Conservation (phyloP, 2,113 vertebrate genomes). For the Pteruthius melanotis region DNA sequence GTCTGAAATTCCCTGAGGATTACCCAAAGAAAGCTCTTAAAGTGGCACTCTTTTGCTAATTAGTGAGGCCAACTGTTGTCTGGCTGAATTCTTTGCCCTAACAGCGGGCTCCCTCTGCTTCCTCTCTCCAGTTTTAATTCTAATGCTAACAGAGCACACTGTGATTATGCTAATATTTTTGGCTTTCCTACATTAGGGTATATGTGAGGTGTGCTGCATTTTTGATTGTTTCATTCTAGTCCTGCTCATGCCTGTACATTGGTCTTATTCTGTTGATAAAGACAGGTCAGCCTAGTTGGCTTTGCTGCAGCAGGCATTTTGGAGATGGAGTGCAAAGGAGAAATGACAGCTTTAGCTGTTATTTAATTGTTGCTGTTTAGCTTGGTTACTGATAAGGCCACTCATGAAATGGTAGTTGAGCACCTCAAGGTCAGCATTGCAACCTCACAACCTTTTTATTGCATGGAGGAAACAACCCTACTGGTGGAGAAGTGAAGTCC, state of each 20-base stretch:
- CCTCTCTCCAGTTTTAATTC: slow-evolving; percentile 41
- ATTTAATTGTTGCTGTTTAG: background rate
- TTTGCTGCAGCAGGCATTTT: background rate
- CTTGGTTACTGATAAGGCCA: background rate
- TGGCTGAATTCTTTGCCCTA: slow-evolving; percentile 46
- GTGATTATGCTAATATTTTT: slow-evolving; percentile 71
- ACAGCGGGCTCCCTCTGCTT: slow-evolving; percentile 23
- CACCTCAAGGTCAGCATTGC: background rate
- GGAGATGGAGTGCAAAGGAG: background rate
- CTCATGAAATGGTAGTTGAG: background rate
- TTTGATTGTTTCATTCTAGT: slow-evolving; percentile 45
- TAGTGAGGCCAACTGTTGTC: slow-evolving; percentile 65
- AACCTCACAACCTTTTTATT: background rate
- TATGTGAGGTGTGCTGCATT: slow-evolving; percentile 39
- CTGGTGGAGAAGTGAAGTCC: background rate
- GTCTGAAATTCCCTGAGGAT: slow-evolving; percentile 29
- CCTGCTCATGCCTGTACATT: background rate
- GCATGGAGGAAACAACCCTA: accelerated
- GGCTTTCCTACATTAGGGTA: slow-evolving; percentile 47
- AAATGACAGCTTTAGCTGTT: background rate
- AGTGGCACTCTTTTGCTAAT: slow-evolving; percentile 59
- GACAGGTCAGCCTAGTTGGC: slow-evolving; percentile 10
- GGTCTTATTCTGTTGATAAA: background rate
- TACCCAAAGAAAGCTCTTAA: slow-evolving; percentile 36
- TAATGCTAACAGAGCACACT: slow-evolving; percentile 56